phyloP scores from a whole-genome alignment of 1,140 invertebrate genomes.

The Hypsibius dujardini region DNA sequence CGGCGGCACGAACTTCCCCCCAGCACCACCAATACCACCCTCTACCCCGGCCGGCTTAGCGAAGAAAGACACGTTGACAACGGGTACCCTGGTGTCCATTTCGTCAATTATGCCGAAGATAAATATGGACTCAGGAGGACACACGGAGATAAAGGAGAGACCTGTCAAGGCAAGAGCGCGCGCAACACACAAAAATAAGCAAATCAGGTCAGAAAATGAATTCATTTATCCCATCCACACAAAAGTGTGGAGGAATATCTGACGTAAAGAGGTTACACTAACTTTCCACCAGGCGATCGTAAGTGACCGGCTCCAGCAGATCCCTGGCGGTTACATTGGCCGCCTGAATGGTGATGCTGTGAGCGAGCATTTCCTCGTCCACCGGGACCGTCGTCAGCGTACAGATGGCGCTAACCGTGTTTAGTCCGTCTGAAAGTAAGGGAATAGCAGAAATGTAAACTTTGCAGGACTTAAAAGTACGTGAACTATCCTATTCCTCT shows the following conservation, averaged over 20 bases:
- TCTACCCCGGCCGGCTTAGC: not conserved
- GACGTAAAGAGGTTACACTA: not conserved
- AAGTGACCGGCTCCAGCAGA: not conserved
- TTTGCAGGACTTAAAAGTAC: too few species aligned
- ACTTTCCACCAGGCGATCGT: conserved; percentile 10
- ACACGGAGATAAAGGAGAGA: conserved; percentile 1
- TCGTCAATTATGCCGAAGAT: conserved; percentile 16
- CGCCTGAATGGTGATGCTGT: conserved; percentile 78
- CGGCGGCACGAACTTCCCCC: not conserved
- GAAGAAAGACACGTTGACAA: not conserved
- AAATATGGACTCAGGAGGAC: conserved; percentile 3
- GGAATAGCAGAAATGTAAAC: conserved; percentile 17
- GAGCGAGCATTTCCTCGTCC: conserved; percentile 80
- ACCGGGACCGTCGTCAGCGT: conserved; percentile 45
- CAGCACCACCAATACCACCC: too few species aligned
- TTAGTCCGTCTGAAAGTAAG: conserved; percentile 53
- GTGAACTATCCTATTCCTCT: too few species aligned
- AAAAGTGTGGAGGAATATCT: too few species aligned
- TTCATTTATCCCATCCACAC: too few species aligned
- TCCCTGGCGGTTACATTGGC: conserved; percentile 62
- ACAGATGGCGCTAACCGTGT: conserved; percentile 70
- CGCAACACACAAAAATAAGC: too few species aligned
- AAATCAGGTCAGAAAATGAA: too few species aligned
- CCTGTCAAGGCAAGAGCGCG: conserved; percentile 5
- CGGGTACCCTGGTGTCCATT: not conserved